These are phyloP conservation scores for Macrophya alboannulata DNA, from an alignment of 2,888 invertebrate genomes.

Conservation along the genomic window DNA sequence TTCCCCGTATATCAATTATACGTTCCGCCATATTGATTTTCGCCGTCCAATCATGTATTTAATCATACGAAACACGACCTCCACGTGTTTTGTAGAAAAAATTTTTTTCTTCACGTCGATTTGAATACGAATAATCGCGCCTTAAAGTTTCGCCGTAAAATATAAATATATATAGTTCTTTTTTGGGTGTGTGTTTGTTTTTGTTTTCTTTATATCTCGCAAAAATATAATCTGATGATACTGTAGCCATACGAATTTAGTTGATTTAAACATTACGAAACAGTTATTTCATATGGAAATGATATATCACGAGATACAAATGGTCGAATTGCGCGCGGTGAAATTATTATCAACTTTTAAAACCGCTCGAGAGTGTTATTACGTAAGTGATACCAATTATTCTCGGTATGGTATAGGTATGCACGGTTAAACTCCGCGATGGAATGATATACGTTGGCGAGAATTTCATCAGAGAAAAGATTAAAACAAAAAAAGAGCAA, in stretches of 20 bases:
- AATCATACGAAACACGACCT: background rate
- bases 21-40: conserved; percentile 24
- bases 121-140: background rate
- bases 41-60: background rate
- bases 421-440: conserved; percentile 11
- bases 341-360: conserved; percentile 21
- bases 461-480: background rate
- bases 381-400: conserved; percentile 44
- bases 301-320: conserved; percentile 1
- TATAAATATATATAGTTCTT: background rate
- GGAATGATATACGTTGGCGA: background rate
- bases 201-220: background rate
- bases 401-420: background rate
- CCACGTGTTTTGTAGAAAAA: background rate
- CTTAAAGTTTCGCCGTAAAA: background rate
- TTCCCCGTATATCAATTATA: background rate
- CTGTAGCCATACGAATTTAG: background rate
- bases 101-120: background rate
- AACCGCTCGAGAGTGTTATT: conserved; percentile 27
- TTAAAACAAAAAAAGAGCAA: background rate
- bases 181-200: background rate
- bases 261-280: background rate
- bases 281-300: background rate
- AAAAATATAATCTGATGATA: background rate
- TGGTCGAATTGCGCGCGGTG: background rate